Conservation (phyloP, 2,888 invertebrate genomes). For the Mythimna impura region DNA sequence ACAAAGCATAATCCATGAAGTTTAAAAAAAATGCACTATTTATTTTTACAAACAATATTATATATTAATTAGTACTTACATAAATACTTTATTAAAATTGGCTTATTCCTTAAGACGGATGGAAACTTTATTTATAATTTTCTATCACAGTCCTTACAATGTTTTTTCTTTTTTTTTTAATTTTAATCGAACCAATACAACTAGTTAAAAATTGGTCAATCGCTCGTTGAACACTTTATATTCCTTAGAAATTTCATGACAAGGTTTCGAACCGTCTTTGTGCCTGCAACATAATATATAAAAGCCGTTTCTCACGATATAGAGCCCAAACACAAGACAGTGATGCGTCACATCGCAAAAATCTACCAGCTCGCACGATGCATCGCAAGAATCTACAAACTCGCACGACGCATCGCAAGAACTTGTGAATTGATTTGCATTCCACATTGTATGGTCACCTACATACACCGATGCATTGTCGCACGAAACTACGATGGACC, state of each 20-base stretch:
- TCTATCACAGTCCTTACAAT: conserved; percentile 75
- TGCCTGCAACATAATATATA: conserved; percentile 15
- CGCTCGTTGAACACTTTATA: conserved; percentile 47
- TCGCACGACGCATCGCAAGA: no score
- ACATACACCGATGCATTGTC: no score
- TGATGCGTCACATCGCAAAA: no score
- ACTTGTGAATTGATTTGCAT: no score
- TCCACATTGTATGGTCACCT: no score
- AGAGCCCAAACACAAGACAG: not conserved
- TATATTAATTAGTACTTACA: conserved; percentile 9
- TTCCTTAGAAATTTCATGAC: conserved; percentile 27
- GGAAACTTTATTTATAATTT: conserved; percentile 68
- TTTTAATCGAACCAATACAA: conserved; percentile 48
- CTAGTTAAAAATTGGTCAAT: conserved; percentile 59
- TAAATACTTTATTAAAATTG: conserved; percentile 33
- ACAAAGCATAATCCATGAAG: conserved; percentile 37
- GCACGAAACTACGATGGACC: no score
- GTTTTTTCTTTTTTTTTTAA: conserved; percentile 27
- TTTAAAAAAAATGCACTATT: conserved; percentile 18
- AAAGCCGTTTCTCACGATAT: not conserved
- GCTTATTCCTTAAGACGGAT: conserved; percentile 64
- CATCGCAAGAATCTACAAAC: no score
- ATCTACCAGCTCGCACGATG: no score
- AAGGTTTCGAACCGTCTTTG: conserved; percentile 15
- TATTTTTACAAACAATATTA: conserved; percentile 31